A percentile compares a stretch with the other conserved stretches of the same genome.
Evolutionary conservation across 2,888 invertebrate species (phyloP).

Genomic region (Ennomos erosarius): DNA sequence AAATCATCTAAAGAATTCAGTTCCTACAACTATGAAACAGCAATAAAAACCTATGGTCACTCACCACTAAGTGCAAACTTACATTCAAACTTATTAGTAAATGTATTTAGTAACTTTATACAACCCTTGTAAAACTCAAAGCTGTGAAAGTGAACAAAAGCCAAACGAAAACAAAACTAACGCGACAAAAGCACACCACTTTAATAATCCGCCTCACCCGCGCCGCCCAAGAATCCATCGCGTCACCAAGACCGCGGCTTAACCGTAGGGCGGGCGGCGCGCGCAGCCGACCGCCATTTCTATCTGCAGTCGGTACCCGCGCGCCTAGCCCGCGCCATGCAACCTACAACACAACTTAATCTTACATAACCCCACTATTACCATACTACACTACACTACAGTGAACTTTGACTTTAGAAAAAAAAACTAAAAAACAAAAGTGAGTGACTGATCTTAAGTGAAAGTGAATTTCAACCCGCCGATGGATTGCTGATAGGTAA

Average conservation of each 20-base stretch:
- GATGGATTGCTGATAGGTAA: conserved; percentile 23
- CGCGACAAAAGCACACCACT: neutral
- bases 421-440: conserved; percentile 16
- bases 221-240: conserved; percentile 17
- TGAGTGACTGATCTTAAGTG: conserved; percentile 19
- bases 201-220: neutral
- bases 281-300: conserved; percentile 78
- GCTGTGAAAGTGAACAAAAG: no score
- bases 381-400: conserved; percentile 17
- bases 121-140: no score
- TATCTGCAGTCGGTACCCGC: conserved; percentile 76
- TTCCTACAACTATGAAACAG: no score
- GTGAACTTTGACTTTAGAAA: conserved; percentile 18
- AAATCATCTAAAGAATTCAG: no score
- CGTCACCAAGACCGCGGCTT: conserved; percentile 45
- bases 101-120: no score
- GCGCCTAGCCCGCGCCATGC: conserved; percentile 75
- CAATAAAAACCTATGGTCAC: no score
- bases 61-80: no score
- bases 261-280: conserved; percentile 77
- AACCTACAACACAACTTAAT: conserved; percentile 57
- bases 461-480: conserved; percentile 13
- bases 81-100: no score
- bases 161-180: neutral
- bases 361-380: conserved; percentile 63